These are phyloP conservation scores for Cyprinodon diabolis DNA, from an alignment of 2,797 vertebrate species.

Conservation along the genomic window DNA sequence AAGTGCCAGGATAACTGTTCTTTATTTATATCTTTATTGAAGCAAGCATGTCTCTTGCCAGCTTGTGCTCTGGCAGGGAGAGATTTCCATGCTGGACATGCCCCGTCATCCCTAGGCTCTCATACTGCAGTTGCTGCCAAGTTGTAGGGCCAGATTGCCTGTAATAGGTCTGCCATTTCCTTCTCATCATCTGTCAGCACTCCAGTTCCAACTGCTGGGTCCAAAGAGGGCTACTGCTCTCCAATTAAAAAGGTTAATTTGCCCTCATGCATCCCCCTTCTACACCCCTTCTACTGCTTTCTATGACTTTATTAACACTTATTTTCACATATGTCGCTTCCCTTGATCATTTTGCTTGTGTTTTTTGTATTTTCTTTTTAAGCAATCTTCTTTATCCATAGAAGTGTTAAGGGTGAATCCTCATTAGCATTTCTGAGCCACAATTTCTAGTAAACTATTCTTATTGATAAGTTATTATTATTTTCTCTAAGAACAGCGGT, in stretches of 20 bases:
- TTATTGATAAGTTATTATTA: constrained; percentile 14
- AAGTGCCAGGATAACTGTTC: constrained; percentile 72
- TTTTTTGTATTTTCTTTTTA: constrained; percentile 19
- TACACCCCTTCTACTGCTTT: constrained; percentile 25
- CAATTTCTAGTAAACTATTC: constrained; percentile 21
- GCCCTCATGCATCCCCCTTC: constrained; percentile 52
- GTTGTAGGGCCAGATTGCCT: constrained; percentile 76
- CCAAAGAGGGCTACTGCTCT: constrained; percentile 75
- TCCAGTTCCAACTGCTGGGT: constrained; percentile 76
- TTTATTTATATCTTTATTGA: constrained; percentile 74
- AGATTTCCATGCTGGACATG: constrained; percentile 71
- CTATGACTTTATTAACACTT: constrained; percentile 71
- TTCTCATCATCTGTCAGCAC: constrained; percentile 83
- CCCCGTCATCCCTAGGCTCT: constrained; percentile 75
- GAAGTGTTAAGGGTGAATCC: constrained; percentile 10
- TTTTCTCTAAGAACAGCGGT: constrained; percentile 13
- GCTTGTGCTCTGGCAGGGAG: constrained; percentile 63
- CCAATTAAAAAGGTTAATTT: constrained; percentile 85
- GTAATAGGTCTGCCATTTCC: constrained; percentile 80
- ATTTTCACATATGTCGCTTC: constrained; percentile 52
- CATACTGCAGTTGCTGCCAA: constrained; percentile 75
- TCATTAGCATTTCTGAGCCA: constrained; percentile 22
- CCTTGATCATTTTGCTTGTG: constrained; percentile 6
- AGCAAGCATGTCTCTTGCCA: constrained; percentile 63
- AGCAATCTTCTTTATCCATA: constrained; percentile 16